Base-by-base conservation (phyloP, 2,113 vertebrate species). In the Passer domesticus region DNA sequence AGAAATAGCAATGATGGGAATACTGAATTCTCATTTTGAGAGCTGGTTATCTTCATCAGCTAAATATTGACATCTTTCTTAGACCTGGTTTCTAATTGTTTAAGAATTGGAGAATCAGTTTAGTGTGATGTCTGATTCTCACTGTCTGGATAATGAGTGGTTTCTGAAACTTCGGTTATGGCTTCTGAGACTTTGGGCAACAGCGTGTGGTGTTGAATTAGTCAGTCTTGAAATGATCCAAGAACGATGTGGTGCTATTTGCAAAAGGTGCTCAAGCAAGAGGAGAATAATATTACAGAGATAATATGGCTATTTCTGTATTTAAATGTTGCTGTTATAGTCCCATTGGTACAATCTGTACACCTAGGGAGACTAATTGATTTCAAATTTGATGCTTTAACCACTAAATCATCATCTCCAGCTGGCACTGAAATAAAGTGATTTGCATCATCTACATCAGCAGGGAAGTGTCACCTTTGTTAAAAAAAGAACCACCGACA, bases 401-500 rank as follows among this genome's bases (percentile, higher is more conserved):
- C 60, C 73, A 87, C 66, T 89, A 95, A 89, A 87, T 88, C 88
- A 89, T 95, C 81, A 64, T 86, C 79, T 96, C 83, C 76, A 89
- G 83, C 80, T 96, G 94, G 92, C 86, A 92, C 90, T 62, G 86
- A 94, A 94, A 92, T 83, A 19, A 88, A 95, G 76, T 75, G 76
- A 94, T 94, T 94, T 96, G 79, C 92, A 96, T 96, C 94, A 96
- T 96, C 86, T 97, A 62, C 86, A 89, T 96, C 94, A 92, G 88
- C 80, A 87, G 88, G 74, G 73, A 96, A 96, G 92, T 92, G 95
- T 93, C 94, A 95, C 94, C 93, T 95, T 82, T 87, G 90, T 95
- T 95, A 95, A 96, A 97, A 97, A 96, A 96, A 89, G 95, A 96
- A 94, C 95, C 92, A 92, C 95, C 79, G 2, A 96, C 90, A 95